phyloP scores from a whole-genome alignment of 2,888 invertebrate species.

The Parapristionchus giblindavisi region DNA sequence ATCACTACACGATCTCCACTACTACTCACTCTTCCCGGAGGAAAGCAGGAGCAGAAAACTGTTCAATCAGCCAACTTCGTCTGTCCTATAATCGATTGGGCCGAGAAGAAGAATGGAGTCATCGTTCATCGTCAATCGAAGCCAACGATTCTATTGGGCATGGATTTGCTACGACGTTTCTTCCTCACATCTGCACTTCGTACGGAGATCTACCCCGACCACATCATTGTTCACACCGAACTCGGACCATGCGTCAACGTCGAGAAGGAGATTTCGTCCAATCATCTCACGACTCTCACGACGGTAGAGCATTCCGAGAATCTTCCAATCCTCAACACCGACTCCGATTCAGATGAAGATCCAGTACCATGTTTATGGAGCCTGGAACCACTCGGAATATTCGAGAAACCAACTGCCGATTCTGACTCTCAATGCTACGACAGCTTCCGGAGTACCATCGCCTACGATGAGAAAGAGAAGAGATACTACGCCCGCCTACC shows the following conservation, averaged over 20 bases:
- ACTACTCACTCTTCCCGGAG: background rate
- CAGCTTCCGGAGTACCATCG: background rate
- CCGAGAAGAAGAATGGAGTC: conserved; percentile 4
- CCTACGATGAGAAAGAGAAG: conserved; percentile 6
- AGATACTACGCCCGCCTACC: conserved; percentile 6
- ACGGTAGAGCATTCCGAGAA: background rate
- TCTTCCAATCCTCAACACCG: background rate
- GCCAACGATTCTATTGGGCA: background rate
- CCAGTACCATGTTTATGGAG: conserved; percentile 1
- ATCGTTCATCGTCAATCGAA: background rate
- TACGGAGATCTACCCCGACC: conserved; percentile 3
- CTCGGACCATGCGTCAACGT: conserved; percentile 1
- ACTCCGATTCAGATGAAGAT: conserved; percentile 2
- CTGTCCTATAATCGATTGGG: conserved; percentile 11
- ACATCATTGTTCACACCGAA: conserved; percentile 1
- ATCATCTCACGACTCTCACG: background rate
- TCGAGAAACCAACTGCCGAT: conserved; percentile 2
- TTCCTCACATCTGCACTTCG: conserved; percentile 4
- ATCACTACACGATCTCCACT: background rate
- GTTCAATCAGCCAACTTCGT: background rate
- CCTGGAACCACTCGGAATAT: conserved; percentile 23
- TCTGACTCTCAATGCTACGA: background rate
- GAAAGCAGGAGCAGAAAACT: background rate
- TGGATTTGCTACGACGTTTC: conserved; percentile 9
- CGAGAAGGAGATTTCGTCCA: conserved; percentile 4